Percentiles rank a stretch among this genome's conserved stretches.
phyloP scores from a whole-genome alignment of 2,888 invertebrate species.

The Prionchulus punctatus region DNA sequence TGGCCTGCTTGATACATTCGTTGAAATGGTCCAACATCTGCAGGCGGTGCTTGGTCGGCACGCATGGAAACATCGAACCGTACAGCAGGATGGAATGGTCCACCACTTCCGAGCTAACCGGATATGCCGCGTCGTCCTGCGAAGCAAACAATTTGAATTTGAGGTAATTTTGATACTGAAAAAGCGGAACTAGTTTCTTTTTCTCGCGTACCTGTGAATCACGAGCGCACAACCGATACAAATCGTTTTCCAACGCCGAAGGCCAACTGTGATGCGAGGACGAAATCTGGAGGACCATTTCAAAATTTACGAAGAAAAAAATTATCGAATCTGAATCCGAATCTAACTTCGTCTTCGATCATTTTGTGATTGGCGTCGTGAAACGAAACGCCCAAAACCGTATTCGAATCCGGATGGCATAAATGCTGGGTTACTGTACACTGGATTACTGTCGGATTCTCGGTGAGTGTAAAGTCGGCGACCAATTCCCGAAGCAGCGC shows the following conservation, averaged over 20 bases:
- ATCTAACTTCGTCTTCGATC: slow-evolving; percentile 80
- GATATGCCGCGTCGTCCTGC: too few relatives aligned
- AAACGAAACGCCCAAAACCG: slow-evolving; percentile 80
- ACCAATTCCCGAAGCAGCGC: slow-evolving; percentile 71
- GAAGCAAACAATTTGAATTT: too few relatives aligned
- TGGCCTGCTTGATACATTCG: slow-evolving; percentile 75
- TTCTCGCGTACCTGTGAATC: slow-evolving; percentile 39
- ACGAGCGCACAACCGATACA: slow-evolving; percentile 59
- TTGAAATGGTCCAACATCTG: slow-evolving; percentile 94
- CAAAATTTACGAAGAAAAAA: not conserved
- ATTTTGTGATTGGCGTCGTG: slow-evolving; percentile 82
- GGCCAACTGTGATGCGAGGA: slow-evolving; percentile 80
- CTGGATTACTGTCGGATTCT: slow-evolving; percentile 60
- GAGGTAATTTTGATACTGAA: too few relatives aligned
- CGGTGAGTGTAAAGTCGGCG: slow-evolving; percentile 82
- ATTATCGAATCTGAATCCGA: not conserved
- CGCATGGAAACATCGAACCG: slow-evolving; percentile 79
- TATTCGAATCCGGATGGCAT: slow-evolving; percentile 52
- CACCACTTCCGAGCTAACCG: too few relatives aligned
- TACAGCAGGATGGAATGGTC: slow-evolving; percentile 81
- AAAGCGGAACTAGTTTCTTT: not conserved
- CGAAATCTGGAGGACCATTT: slow-evolving; percentile 42
- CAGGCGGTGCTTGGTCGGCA: slow-evolving; percentile 83
- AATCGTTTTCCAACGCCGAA: slow-evolving; percentile 88
- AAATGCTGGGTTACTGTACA: slow-evolving; percentile 67